Percentiles rank a stretch among this genome's conserved stretches.
Evolutionary conservation across 1,140 invertebrate species (phyloP).

Genomic region (Oryctes rhinoceros): DNA sequence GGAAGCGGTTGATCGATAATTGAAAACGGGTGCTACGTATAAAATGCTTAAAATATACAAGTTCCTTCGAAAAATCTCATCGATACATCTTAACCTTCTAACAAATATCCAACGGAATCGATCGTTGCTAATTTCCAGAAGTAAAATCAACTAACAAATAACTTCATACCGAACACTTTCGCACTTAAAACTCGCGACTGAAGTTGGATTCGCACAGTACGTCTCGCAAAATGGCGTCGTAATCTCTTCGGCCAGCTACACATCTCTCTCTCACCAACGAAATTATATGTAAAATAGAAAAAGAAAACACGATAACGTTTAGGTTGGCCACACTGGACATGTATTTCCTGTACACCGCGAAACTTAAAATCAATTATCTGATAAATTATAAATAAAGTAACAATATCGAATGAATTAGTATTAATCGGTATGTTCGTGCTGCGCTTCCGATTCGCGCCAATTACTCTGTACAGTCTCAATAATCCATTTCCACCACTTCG

Average conservation of each 20-base stretch:
- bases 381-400: conserved; percentile 38
- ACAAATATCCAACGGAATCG: background rate
- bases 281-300: background rate
- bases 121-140: conserved; percentile 47
- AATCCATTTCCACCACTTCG: conserved; percentile 80
- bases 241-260: background rate
- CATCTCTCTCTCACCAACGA: background rate
- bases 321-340: background rate
- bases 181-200: conserved; percentile 42
- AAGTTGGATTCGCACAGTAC: conserved; percentile 48
- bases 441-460: conserved; percentile 90
- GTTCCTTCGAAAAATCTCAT: conserved; percentile 35
- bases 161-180: conserved; percentile 51
- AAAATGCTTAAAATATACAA: background rate
- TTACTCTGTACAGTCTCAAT: conserved; percentile 86
- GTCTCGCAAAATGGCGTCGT: conserved; percentile 33
- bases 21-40: background rate
- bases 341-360: conserved; percentile 25
- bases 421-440: conserved; percentile 79
- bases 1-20: conserved; percentile 27
- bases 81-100: conserved; percentile 1
- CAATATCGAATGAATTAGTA: conserved; percentile 43
- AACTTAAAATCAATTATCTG: background rate
- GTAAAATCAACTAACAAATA: conserved; percentile 46
- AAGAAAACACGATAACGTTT: background rate